phyloP scores from a whole-genome alignment of 2,888 invertebrate species.

The Xylota sylvarum region DNA sequence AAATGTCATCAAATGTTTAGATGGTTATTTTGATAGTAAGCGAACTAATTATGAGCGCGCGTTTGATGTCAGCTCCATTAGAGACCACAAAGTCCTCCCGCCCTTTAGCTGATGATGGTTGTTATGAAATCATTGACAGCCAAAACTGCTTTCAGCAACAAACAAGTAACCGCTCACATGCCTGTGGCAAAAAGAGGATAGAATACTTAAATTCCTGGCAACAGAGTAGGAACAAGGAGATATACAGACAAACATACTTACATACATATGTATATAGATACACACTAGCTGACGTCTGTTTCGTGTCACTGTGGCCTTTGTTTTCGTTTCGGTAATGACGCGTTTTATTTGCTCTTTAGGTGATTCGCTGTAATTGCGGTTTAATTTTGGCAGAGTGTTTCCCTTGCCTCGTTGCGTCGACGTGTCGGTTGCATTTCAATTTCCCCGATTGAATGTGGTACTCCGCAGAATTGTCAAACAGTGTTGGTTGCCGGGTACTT shows the following conservation, averaged over 20 bases:
- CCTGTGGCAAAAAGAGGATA: constrained; percentile 16
- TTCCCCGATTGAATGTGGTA: constrained; percentile 68
- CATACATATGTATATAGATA: background rate
- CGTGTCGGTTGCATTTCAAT: constrained; percentile 72
- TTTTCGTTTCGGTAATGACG: constrained; percentile 75
- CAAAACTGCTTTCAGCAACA: constrained; percentile 52
- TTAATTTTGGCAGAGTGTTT: constrained; percentile 74
- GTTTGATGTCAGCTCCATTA: constrained; percentile 59
- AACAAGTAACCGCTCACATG: constrained; percentile 33
- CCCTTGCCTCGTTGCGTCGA: constrained; percentile 44
- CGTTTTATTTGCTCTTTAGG: constrained; percentile 77
- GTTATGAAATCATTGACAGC: constrained; percentile 68
- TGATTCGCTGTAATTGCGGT: constrained; percentile 76
- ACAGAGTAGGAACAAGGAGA: constrained; percentile 19
- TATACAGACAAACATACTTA: background rate
- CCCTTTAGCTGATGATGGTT: constrained; percentile 39
- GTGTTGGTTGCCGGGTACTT: constrained; percentile 45
- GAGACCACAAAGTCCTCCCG: constrained; percentile 31
- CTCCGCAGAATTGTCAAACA: constrained; percentile 71
- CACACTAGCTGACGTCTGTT: constrained; percentile 55
- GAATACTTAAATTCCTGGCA: constrained; percentile 51
- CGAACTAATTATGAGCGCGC: constrained; percentile 59
- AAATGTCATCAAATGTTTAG: constrained; percentile 48
- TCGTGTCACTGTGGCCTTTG: constrained; percentile 68
- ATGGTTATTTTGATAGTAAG: constrained; percentile 54